Conservation (phyloP, 2,113 vertebrate genomes). For the Vulpes vulpes region DNA sequence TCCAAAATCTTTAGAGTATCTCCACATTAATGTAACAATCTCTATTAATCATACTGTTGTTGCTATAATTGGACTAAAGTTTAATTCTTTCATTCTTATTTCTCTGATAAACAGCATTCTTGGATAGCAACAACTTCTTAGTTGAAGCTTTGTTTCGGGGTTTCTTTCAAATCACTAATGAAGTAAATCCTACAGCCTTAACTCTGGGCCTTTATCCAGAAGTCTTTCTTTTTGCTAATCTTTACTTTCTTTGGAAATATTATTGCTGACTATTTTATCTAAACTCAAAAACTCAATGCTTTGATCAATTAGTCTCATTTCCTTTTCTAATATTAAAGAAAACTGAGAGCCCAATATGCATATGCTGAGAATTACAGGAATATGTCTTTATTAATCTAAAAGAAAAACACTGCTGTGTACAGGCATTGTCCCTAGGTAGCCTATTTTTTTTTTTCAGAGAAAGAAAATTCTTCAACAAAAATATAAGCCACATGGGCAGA, state of each 20-base stretch:
- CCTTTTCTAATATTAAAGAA: not conserved
- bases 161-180: constrained; percentile 46
- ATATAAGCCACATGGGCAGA: constrained; percentile 47
- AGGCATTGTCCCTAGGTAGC: not conserved
- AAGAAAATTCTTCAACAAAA: constrained; percentile 64
- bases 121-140: not conserved
- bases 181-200: constrained; percentile 37
- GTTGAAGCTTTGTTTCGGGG: constrained; percentile 25
- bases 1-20: not conserved
- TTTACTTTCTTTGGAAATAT: constrained; percentile 37
- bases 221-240: not conserved
- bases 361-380: not conserved
- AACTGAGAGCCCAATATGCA: not conserved
- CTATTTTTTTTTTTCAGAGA: not conserved
- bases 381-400: not conserved
- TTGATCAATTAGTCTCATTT: constrained; percentile 27
- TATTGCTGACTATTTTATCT: constrained; percentile 35
- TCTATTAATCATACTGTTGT: not conserved
- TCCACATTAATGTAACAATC: not conserved
- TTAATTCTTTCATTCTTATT: constrained; percentile 24
- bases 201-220: constrained; percentile 7
- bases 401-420: not conserved
- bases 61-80: not conserved
- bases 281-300: constrained; percentile 38
- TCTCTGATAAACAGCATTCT: constrained; percentile 48